These are phyloP conservation scores for Epizoanthus ramosus DNA, from an alignment of 92 coral and sea anemone genomes.

Conservation along the genomic window DNA sequence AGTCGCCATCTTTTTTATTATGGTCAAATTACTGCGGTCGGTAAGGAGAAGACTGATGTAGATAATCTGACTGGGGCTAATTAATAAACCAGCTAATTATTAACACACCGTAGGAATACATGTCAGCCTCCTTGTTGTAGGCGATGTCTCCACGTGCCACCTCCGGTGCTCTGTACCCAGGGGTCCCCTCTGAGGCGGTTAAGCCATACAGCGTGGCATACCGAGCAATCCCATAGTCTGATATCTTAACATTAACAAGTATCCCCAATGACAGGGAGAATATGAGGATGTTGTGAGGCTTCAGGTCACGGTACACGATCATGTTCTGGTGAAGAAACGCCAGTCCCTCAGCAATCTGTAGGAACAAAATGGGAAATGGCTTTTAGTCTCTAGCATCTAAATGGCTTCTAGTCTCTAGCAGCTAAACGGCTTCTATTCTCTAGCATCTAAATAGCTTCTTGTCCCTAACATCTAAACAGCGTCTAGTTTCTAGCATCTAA, in stretches of 20 bases:
- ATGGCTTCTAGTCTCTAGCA: background rate
- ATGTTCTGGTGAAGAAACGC: constrained; percentile 84
- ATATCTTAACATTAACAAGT: constrained; percentile 93
- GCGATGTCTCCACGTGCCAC: constrained; percentile 91
- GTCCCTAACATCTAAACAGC: background rate
- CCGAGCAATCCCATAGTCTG: constrained; percentile 95
- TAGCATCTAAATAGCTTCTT: background rate
- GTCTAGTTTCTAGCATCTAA: too few relatives aligned
- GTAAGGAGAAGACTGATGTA: too few relatives aligned
- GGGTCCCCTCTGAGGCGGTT: constrained; percentile 94
- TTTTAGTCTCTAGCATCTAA: background rate
- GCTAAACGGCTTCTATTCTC: too few relatives aligned
- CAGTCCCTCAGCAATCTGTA: constrained; percentile 92
- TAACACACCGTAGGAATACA: constrained; percentile 79
- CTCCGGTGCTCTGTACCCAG: constrained; percentile 99
- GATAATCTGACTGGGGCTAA: too few relatives aligned
- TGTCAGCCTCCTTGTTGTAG: constrained; percentile 88
- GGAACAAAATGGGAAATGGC: background rate
- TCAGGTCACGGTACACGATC: constrained; percentile 95
- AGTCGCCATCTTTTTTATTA: too few relatives aligned
- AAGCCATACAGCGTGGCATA: constrained; percentile 88
- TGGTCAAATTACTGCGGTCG: too few relatives aligned
- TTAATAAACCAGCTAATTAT: too few relatives aligned
- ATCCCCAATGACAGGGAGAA: constrained; percentile 81
- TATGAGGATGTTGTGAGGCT: constrained; percentile 97